A percentile compares a stretch with the other conserved stretches of the same genome.
Evolutionary conservation across 2,113 vertebrate species (phyloP).

Genomic region (Poeciliopsis retropinna): DNA sequence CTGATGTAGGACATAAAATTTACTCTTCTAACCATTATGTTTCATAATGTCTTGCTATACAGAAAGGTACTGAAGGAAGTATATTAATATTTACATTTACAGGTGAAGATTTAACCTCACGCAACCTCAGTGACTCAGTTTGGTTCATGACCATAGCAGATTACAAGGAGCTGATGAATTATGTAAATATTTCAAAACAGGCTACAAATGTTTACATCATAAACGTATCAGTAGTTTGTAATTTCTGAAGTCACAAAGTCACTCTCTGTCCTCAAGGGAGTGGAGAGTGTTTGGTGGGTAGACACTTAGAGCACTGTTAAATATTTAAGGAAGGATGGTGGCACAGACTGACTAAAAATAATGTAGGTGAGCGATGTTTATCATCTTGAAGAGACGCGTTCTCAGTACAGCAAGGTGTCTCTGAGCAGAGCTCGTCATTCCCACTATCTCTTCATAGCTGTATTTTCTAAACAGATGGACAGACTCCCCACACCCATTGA

Average conservation of each 20-base stretch:
- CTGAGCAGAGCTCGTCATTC: not conserved
- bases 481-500: not conserved
- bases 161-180: not conserved
- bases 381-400: not conserved
- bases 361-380: slow-evolving; percentile 3
- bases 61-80: not conserved
- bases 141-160: not conserved
- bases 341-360: slow-evolving; percentile 3
- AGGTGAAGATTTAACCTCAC: not conserved
- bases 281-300: not conserved
- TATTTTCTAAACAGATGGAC: not conserved
- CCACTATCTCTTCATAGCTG: not conserved
- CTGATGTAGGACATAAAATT: not conserved
- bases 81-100: not conserved
- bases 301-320: not conserved
- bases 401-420: not conserved
- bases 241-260: not conserved
- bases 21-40: too few species aligned
- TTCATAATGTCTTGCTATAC: not conserved
- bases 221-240: not conserved
- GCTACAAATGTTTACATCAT: not conserved
- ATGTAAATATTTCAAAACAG: not conserved
- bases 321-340: slow-evolving; percentile 13
- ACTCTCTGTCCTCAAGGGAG: not conserved
- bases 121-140: too few species aligned